phyloP scores from a whole-genome alignment of 2,113 vertebrate species.

The Phaetusa simplex region DNA sequence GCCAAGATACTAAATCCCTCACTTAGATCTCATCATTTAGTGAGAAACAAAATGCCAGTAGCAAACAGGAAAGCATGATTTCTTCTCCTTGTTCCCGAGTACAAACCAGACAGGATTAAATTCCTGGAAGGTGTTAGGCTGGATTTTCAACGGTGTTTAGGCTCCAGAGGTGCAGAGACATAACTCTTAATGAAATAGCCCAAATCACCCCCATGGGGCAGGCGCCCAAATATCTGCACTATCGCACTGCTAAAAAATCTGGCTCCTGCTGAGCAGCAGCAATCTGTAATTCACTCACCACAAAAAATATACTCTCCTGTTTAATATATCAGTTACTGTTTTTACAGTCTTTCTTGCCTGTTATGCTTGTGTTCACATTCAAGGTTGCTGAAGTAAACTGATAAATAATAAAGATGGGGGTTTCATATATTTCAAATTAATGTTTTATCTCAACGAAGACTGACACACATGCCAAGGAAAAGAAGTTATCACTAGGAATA shows the following conservation, averaged over 20 bases:
- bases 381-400: slow-evolving; percentile 9
- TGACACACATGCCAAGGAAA: background rate
- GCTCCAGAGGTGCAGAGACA: background rate
- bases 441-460: background rate
- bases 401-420: background rate
- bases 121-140: background rate
- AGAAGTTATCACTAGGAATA: slow-evolving; percentile 26
- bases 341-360: background rate
- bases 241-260: background rate
- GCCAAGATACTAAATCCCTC: background rate
- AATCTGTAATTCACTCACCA: background rate
- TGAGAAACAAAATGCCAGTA: background rate
- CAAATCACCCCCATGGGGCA: background rate
- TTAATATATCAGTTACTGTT: background rate
- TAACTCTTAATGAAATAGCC: slow-evolving; percentile 15
- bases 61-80: background rate
- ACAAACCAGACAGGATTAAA: background rate
- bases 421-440: background rate
- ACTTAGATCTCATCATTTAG: background rate
- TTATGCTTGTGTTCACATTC: background rate
- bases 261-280: background rate
- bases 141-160: slow-evolving; percentile 17
- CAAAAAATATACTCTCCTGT: background rate
- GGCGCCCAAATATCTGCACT: background rate
- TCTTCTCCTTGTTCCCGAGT: background rate